phyloP scores from a whole-genome alignment of 2,888 invertebrate species.

The Isotomurus palustris region DNA sequence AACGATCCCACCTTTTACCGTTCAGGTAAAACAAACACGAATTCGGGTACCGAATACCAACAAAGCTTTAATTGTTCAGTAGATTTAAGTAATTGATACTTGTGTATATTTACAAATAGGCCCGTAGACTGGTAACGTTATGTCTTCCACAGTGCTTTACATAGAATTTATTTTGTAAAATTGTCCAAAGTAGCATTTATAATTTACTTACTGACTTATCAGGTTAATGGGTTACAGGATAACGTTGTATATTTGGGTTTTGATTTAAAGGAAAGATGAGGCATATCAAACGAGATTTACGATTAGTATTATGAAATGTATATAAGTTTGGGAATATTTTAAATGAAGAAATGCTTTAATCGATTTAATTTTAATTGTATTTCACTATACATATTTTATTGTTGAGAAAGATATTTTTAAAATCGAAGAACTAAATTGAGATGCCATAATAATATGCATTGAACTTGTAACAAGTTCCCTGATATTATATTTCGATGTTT shows the following conservation, averaged over 20 bases:
- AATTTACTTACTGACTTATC: neutral
- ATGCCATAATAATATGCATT: too few species aligned
- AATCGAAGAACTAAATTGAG: too few species aligned
- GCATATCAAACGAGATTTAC: too few species aligned
- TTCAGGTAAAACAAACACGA: neutral
- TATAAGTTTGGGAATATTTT: too few species aligned
- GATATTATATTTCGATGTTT: too few species aligned
- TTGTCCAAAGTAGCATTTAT: neutral
- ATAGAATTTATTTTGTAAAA: neutral
- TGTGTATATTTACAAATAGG: neutral
- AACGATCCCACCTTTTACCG: constrained; percentile 26
- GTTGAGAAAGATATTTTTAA: too few species aligned
- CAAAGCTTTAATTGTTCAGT: constrained; percentile 13
- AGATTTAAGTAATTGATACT: neutral
- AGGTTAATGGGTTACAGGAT: neutral
- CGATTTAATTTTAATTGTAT: too few species aligned
- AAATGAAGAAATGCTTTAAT: too few species aligned
- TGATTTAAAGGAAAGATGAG: too few species aligned
- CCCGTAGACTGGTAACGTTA: neutral
- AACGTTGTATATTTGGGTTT: neutral
- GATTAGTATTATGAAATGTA: too few species aligned
- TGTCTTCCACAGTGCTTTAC: constrained; percentile 2
- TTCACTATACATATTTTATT: too few species aligned
- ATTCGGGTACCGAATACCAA: neutral
- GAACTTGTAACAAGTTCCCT: too few species aligned